Percentiles rank a stretch among this genome's conserved stretches.
Evolutionary conservation across 2,797 vertebrate genomes (phyloP).

Genomic region (Pseudocheirus occidentalis): DNA sequence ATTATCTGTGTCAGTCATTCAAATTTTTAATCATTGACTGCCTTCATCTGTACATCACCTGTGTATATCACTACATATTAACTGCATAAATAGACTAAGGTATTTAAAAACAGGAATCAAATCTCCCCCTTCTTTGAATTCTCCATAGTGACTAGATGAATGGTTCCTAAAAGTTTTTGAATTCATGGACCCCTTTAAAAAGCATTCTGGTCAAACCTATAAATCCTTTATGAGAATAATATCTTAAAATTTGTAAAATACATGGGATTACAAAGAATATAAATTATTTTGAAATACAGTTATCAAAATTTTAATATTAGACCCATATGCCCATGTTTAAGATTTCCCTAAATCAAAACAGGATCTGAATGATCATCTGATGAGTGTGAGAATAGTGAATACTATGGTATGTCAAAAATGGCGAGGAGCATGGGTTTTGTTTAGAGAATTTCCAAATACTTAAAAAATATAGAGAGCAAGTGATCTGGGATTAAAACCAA

Average conservation of each 20-base stretch:
- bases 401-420: slow-evolving; percentile 20
- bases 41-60: too few relatives aligned
- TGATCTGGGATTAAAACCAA: too few relatives aligned
- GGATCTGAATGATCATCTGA: slow-evolving; percentile 38
- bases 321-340: not conserved
- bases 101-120: too few relatives aligned
- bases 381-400: slow-evolving; percentile 5
- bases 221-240: not conserved
- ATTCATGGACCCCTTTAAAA: too few relatives aligned
- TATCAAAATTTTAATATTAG: not conserved
- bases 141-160: too few relatives aligned
- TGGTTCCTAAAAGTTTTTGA: too few relatives aligned
- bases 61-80: too few relatives aligned
- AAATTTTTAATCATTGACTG: too few relatives aligned
- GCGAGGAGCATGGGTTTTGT: not conserved
- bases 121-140: too few relatives aligned
- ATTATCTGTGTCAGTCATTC: too few relatives aligned
- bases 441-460: slow-evolving; percentile 47
- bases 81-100: too few relatives aligned
- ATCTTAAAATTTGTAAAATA: not conserved
- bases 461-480: not conserved
- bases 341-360: not conserved
- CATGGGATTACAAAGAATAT: not conserved
- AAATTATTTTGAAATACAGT: not conserved
- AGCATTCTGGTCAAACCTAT: too few relatives aligned